Base-by-base conservation (phyloP, 2,888 invertebrate species). In the Ceriagrion tenellum region DNA sequence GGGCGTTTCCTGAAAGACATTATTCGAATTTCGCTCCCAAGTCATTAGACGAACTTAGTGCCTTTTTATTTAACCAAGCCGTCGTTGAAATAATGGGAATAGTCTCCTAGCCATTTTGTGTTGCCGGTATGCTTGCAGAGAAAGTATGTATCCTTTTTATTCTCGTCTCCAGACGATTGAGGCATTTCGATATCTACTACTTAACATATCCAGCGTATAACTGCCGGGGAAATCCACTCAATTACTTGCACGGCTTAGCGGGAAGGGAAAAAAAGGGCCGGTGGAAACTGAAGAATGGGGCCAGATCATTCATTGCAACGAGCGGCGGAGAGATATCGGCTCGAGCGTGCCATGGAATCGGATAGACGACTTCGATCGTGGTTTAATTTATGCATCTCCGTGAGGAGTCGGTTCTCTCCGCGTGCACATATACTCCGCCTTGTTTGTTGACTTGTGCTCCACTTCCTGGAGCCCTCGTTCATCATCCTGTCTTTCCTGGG, bases 361-460 rank as follows among this genome's bases (percentile, higher is more conserved):
- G 26, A 91, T 63, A 69, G 69, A 26, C 69, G 69, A 91, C 91
- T 63, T 91, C 91, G 91, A 91, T 91, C 63, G 59, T 6, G 91
- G 69, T n/a, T 69, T 91, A 91, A 91, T 91, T 91, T 91, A 91
- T 91, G 91, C 91, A 35, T 91, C 91, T 91, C 91, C 91, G 91
- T 91, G 91, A 91, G 59, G 91, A 91, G 59, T 59, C 30, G 35
- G 91, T 91, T 59, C 35, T 91, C 91, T 69, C 56, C 91, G 30
- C 90, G n/a, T 12, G 40, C 88, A n/a, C 26, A 69, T 88, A 40
- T 47, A 88, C 88, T 56, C 55, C 26, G n/a, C 56, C 40, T 40
- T 35, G 59, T 91, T 91, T 47, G 91, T 63, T 91, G 69, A 63
- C 91, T 63, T 91, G 91, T 91, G 91, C 91, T 91, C 91, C 40